Evolutionary conservation across 1,140 invertebrate species (phyloP).

Genomic region (Pogonomyrmex californicus): DNA sequence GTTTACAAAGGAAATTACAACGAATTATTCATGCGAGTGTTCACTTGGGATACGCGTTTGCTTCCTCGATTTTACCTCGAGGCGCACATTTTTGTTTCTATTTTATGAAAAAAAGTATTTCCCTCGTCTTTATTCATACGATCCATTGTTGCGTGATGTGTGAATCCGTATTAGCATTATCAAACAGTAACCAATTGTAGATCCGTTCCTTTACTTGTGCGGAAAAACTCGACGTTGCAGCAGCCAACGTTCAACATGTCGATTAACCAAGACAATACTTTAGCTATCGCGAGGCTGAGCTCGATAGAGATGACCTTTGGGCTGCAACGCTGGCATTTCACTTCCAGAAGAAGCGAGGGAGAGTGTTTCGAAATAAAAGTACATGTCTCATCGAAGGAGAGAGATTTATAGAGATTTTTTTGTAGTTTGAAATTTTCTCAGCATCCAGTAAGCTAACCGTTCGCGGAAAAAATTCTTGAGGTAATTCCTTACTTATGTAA

Average conservation of each 20-base stretch:
- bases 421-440: not conserved
- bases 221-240: not conserved
- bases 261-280: conserved; percentile 65
- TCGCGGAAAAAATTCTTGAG: not conserved
- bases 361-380: conserved; percentile 41
- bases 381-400: not conserved
- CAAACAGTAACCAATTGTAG: not conserved
- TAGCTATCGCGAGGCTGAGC: conserved; percentile 26
- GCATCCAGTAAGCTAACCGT: not conserved
- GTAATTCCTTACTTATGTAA: not conserved
- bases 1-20: conserved; percentile 10
- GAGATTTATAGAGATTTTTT: not conserved
- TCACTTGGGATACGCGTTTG: not conserved
- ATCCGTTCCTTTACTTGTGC: not conserved
- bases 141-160: conserved; percentile 27
- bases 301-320: conserved; percentile 69
- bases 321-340: conserved; percentile 65
- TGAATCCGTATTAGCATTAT: conserved; percentile 7
- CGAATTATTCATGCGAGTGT: conserved; percentile 3
- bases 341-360: conserved; percentile 43
- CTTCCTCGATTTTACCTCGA: conserved; percentile 2
- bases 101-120: conserved; percentile 14
- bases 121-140: conserved; percentile 14
- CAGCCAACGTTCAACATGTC: not conserved
- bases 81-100: not conserved